phyloP scores from a whole-genome alignment of 2,888 invertebrate genomes.

The Mimumesa dahlbomi region DNA sequence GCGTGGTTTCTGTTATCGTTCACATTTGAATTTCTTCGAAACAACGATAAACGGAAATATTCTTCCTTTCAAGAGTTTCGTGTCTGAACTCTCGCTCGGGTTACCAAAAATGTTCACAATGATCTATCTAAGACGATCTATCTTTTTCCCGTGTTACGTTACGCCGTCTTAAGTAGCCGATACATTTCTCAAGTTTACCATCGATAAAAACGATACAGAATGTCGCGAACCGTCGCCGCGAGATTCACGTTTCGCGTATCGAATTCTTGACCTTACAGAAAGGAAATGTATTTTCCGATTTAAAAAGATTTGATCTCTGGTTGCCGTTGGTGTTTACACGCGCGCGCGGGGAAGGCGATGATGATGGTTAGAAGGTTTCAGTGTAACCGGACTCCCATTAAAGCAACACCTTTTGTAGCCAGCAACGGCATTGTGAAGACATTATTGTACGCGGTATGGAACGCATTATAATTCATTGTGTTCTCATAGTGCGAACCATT shows the following conservation, averaged over 20 bases:
- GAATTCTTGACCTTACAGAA: slow-evolving; percentile 42
- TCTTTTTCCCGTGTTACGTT: not conserved
- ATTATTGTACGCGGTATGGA: slow-evolving; percentile 72
- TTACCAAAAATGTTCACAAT: not conserved
- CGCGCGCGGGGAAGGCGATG: slow-evolving; percentile 46
- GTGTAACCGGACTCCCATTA: slow-evolving; percentile 78
- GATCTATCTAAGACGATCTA: not conserved
- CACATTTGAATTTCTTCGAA: no score
- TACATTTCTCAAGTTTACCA: slow-evolving; percentile 7
- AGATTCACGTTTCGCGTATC: slow-evolving; percentile 16
- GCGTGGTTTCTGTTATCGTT: no score
- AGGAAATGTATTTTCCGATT: slow-evolving; percentile 23
- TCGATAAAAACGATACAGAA: slow-evolving; percentile 22
- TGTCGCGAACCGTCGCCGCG: slow-evolving; percentile 12
- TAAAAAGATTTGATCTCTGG: slow-evolving; percentile 30
- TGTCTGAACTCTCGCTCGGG: slow-evolving; percentile 17
- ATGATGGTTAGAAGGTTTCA: slow-evolving; percentile 56
- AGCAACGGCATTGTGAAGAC: slow-evolving; percentile 71
- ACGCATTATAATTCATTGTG: slow-evolving; percentile 76
- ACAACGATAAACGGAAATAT: no score
- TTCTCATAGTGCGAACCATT: slow-evolving; percentile 63
- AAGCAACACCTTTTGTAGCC: slow-evolving; percentile 78
- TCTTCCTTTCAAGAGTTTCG: no score
- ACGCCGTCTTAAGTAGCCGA: slow-evolving; percentile 38
- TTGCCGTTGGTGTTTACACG: slow-evolving; percentile 56